A percentile compares a stretch with the other conserved stretches of the same genome.
Evolutionary conservation across 2,113 vertebrate species (phyloP).

Genomic region (Cyanoliseus patagonus): DNA sequence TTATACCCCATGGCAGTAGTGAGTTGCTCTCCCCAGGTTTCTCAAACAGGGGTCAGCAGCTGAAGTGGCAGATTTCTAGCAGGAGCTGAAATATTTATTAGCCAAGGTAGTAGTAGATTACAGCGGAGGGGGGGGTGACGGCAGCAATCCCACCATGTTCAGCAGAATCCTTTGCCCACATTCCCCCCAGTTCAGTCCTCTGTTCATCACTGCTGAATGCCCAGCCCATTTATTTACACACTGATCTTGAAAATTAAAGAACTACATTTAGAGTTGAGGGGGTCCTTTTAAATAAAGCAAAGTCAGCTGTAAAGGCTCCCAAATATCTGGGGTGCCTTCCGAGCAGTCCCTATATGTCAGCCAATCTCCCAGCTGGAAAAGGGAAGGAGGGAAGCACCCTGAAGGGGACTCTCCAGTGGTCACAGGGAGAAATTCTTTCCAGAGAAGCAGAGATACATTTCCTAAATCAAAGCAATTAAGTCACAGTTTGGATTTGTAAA

Average conservation of each 20-base stretch:
- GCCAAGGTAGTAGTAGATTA: neutral
- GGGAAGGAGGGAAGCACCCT: neutral
- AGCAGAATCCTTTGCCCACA: neutral
- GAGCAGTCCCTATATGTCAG: neutral
- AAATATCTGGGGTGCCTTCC: neutral
- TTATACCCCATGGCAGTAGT: neutral
- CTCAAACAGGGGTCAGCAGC: neutral
- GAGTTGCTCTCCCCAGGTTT: neutral
- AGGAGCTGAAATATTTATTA: neutral
- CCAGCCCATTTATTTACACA: neutral
- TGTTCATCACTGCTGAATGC: neutral
- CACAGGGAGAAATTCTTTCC: slow-evolving; percentile 21
- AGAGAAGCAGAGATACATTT: neutral
- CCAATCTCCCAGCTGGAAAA: neutral
- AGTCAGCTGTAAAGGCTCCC: neutral
- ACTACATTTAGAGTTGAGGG: neutral
- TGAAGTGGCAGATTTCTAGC: neutral
- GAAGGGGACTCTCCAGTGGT: slow-evolving; percentile 25
- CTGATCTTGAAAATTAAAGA: neutral
- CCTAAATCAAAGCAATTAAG: neutral
- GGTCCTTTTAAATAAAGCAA: neutral
- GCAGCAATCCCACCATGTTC: neutral
- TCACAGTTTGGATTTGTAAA: neutral
- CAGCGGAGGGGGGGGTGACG: neutral
- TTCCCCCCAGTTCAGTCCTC: neutral